phyloP scores from a whole-genome alignment of 2,113 vertebrate genomes.

The Ondatra zibethicus region DNA sequence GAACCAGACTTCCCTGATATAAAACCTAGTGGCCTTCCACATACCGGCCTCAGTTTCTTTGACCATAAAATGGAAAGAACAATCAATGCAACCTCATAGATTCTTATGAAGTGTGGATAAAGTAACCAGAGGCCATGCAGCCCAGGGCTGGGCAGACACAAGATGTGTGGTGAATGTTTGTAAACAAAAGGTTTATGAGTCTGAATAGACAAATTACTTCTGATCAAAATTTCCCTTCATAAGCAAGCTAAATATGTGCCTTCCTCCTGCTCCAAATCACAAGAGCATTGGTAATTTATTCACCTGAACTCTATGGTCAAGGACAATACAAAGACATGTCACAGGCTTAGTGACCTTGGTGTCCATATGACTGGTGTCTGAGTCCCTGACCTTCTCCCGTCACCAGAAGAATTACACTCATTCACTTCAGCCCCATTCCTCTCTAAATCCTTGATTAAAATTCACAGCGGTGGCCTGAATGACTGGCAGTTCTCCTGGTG shows the following conservation, averaged over 20 bases:
- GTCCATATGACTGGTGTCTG: neutral
- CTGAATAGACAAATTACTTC: neutral
- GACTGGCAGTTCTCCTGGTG: neutral
- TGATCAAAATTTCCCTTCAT: neutral
- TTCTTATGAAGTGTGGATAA: neutral
- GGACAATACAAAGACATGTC: neutral
- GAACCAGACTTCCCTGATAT: neutral
- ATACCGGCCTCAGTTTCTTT: neutral
- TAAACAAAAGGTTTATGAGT: slow-evolving; percentile 41
- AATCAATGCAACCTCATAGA: neutral
- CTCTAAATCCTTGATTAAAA: neutral
- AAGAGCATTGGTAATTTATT: neutral
- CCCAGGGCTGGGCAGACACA: neutral
- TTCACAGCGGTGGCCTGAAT: neutral
- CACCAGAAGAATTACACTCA: neutral
- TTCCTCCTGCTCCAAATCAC: neutral
- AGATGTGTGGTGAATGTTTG: neutral
- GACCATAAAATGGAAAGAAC: neutral
- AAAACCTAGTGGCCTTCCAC: slow-evolving; percentile 6
- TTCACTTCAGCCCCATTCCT: neutral
- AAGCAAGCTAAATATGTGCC: neutral
- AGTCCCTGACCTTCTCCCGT: neutral
- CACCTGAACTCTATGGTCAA: neutral
- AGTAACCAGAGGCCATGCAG: neutral
- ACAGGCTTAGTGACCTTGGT: neutral